Conservation (phyloP, 2,888 invertebrate genomes). For the Nesidiocoris tenuis region DNA sequence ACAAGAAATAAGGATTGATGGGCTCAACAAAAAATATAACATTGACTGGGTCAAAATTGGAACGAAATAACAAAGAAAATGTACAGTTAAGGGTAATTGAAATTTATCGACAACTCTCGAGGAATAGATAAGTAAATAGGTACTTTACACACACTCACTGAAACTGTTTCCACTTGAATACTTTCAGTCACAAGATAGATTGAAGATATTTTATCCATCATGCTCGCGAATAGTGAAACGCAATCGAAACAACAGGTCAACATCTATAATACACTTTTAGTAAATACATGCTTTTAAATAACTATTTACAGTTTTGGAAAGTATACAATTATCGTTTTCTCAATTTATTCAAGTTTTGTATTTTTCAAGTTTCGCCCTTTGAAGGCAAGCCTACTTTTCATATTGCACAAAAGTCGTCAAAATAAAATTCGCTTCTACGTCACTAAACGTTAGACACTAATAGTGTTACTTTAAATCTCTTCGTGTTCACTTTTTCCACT, state of each 20-base stretch:
- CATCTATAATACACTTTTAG: conserved; percentile 50
- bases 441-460: conserved; percentile 46
- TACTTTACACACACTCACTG: conserved; percentile 32
- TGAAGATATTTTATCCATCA: conserved; percentile 45
- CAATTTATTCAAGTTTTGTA: conserved; percentile 20
- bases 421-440: conserved; percentile 43
- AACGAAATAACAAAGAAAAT: conserved; percentile 33
- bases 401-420: conserved; percentile 46
- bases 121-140: conserved; percentile 18
- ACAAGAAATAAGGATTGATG: background rate
- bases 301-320: conserved; percentile 52
- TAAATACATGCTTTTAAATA: conserved; percentile 45
- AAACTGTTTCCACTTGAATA: conserved; percentile 37
- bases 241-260: conserved; percentile 49
- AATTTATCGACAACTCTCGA: conserved; percentile 30
- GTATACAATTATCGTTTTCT: conserved; percentile 32
- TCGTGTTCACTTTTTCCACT: conserved; percentile 21
- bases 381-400: conserved; percentile 21
- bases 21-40: conserved; percentile 31
- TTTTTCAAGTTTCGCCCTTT: conserved; percentile 22
- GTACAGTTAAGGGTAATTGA: conserved; percentile 18
- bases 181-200: conserved; percentile 48
- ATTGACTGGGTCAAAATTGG: conserved; percentile 31
- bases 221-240: conserved; percentile 48
- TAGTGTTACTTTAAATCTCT: conserved; percentile 47